Evolutionary conservation across 2,113 vertebrate species (phyloP).

Genomic region (Sturnus vulgaris): DNA sequence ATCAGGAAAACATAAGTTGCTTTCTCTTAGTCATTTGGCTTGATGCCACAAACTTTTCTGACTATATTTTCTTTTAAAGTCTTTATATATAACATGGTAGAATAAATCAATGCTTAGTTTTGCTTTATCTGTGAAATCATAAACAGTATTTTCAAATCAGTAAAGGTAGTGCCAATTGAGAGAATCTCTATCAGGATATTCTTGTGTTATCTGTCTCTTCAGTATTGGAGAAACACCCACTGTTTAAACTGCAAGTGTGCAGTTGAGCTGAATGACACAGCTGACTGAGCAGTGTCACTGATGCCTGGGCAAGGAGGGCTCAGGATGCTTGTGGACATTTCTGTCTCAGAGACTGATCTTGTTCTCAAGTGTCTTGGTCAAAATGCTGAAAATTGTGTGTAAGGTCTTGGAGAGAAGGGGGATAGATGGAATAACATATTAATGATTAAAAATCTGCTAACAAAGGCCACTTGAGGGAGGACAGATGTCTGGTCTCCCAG

Average conservation of each 20-base stretch:
- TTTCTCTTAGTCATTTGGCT: background rate
- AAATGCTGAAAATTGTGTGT: background rate
- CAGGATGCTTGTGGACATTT: background rate
- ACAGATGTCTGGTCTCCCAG: background rate
- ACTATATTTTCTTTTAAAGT: background rate
- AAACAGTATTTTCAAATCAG: background rate
- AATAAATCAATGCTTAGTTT: background rate
- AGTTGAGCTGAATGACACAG: background rate
- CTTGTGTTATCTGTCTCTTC: background rate
- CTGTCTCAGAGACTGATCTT: background rate
- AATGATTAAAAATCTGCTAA: background rate
- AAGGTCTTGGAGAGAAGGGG: background rate
- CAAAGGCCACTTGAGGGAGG: background rate
- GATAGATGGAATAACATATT: fast-evolving
- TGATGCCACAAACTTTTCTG: background rate
- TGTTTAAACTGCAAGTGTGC: background rate
- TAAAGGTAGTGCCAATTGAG: background rate
- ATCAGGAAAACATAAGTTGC: background rate
- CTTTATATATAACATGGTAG: fast-evolving
- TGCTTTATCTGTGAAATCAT: background rate
- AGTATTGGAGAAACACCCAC: background rate
- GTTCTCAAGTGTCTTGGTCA: background rate
- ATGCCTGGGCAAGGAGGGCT: background rate
- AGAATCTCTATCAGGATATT: background rate
- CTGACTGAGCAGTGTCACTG: background rate